Base-by-base conservation (phyloP, 1,140 invertebrate genomes). In the Drosophila tsacasi region DNA sequence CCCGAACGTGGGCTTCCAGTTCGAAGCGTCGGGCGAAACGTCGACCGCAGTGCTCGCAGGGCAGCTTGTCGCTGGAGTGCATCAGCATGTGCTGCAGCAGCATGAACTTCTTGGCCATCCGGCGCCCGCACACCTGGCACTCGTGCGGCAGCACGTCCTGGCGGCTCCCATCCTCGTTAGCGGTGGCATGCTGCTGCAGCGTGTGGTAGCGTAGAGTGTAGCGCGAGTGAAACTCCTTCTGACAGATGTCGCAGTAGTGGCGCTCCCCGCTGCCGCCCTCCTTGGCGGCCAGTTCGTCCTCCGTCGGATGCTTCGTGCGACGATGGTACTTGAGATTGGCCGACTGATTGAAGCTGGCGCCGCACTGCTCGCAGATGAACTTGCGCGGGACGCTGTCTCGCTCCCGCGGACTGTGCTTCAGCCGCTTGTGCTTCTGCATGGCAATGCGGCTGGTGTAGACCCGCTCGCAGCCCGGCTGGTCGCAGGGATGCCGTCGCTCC, bases 81-180 rank as follows among this genome's bases (percentile, higher is more conserved):
- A 83, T 82, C 3, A 87, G 66, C 92, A 93, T 93, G 64, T 93
- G 93, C 46, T 90, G 91, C 19, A 81, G 65, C 13, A 93, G 76
- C 84, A 92, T 91, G 44, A 92, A 92, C 1, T 91, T 85, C 47
- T 93, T 91, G 25, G 92, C 92, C 78, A 92, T 67, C 0, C 83
- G 77, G 2, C 87, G 79, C 0, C 92, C 92, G 57, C 93, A 93
- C 2, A 90, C 71, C 27, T 82, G 55, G 54, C 93, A 93, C 35
- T 86, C 76, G 52, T 92, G 92, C 6, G 65, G 65, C 39, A 65
- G 19, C 21, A 49, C 46, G 19, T 47, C 60, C 59, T 50, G 40
- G 21, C 19, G n/a, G 1, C 59, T 65, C 12, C n/a, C 52, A 23
- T 66, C 67, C 30, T 23, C 25, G 30, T 5, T 39, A 3, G 35